phyloP scores from a whole-genome alignment of 2,113 vertebrate species.

The Ploceus nigricollis region DNA sequence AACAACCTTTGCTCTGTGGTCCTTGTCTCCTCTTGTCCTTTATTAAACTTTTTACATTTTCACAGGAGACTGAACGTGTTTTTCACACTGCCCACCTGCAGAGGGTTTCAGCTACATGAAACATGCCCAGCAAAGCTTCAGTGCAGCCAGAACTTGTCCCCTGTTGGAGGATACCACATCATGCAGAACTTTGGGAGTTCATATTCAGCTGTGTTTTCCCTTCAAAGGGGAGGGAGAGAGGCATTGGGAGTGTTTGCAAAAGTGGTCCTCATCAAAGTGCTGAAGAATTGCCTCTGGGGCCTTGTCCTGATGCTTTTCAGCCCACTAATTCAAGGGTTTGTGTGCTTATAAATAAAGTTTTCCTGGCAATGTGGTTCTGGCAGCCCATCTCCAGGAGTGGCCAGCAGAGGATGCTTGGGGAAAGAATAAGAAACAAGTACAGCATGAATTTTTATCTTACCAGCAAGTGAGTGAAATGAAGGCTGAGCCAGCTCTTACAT shows the following conservation, averaged over 20 bases:
- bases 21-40: no score
- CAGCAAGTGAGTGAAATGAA: not conserved
- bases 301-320: not conserved
- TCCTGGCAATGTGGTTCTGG: not conserved
- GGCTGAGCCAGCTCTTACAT: not conserved
- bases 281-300: not conserved
- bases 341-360: not conserved
- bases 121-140: not conserved
- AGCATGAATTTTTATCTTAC: not conserved
- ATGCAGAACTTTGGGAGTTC: not conserved
- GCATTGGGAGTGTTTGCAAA: not conserved
- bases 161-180: not conserved
- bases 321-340: not conserved
- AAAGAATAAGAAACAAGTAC: conserved; percentile 13
- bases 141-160: not conserved
- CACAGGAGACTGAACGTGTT: no score
- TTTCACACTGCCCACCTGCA: not conserved
- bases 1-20: no score
- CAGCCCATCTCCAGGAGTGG: not conserved
- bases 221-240: not conserved
- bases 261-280: not conserved
- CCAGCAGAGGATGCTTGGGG: conserved; percentile 62
- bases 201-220: not conserved
- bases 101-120: not conserved
- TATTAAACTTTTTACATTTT: no score